Evolutionary conservation across 1,140 invertebrate species (phyloP).

Genomic region (Hermetia illucens): DNA sequence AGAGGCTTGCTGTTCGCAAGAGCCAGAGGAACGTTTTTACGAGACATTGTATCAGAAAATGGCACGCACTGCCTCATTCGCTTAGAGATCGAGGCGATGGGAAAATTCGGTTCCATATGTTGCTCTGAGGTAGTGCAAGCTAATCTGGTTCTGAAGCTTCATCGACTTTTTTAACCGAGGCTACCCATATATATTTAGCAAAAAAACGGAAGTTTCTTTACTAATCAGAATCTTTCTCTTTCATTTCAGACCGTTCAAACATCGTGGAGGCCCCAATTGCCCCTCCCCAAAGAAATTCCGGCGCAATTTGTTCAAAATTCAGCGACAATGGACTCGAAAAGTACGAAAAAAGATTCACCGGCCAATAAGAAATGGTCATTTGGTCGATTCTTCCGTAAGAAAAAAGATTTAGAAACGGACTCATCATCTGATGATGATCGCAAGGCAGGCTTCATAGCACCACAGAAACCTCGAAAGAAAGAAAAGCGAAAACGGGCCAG

Average conservation of each 20-base stretch:
- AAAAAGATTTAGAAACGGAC: conserved; percentile 42
- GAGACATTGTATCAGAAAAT: no score
- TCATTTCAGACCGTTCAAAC: conserved; percentile 27
- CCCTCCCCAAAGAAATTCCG: conserved; percentile 24
- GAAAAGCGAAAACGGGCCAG: conserved; percentile 32
- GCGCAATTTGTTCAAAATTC: background rate
- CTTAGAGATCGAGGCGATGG: no score
- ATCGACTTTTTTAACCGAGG: no score
- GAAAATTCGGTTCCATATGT: no score
- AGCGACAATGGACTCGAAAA: background rate
- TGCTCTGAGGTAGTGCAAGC: no score
- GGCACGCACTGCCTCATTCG: no score
- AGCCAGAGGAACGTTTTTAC: no score
- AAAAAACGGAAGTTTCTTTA: background rate
- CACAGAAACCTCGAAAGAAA: conserved; percentile 32
- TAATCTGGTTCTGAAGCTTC: no score
- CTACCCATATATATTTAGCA: no score
- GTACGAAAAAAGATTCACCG: conserved; percentile 12
- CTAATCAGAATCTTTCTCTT: conserved; percentile 1
- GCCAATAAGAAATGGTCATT: conserved; percentile 55
- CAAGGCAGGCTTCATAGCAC: conserved; percentile 31
- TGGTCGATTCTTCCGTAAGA: conserved; percentile 50
- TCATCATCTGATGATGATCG: conserved; percentile 46
- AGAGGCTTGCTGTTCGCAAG: no score
- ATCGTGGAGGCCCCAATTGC: conserved; percentile 28